A percentile compares a stretch with the other conserved stretches of the same genome.
Conservation (phyloP, 1,140 invertebrate genomes). For the Andricus grossulariae region DNA sequence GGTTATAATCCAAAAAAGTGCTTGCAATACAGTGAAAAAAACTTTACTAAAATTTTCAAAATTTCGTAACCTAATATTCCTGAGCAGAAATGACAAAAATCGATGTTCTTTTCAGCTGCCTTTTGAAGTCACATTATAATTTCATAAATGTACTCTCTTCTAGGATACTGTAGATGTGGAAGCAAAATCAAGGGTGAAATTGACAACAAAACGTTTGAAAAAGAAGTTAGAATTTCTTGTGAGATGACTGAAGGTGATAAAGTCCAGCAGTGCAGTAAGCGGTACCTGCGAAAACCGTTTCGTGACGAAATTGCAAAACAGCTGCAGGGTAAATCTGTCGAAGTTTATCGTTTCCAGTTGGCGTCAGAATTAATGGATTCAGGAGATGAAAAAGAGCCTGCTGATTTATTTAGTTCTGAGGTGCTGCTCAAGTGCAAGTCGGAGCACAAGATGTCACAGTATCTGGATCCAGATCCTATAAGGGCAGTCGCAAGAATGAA, state of each 20-base stretch:
- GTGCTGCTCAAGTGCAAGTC: slow-evolving; percentile 33
- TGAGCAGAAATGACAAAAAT: too few species aligned
- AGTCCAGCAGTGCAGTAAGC: slow-evolving; percentile 34
- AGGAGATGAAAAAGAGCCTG: slow-evolving; percentile 36
- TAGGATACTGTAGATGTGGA: background rate
- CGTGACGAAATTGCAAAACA: slow-evolving; percentile 12
- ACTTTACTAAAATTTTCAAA: too few species aligned
- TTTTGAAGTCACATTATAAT: background rate
- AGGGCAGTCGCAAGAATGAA: slow-evolving; percentile 32
- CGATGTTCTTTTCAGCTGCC: too few species aligned
- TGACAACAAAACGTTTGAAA: background rate
- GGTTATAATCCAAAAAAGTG: too few species aligned
- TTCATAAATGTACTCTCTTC: background rate
- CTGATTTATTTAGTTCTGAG: slow-evolving; percentile 3
- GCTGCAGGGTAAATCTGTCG: slow-evolving; percentile 17
- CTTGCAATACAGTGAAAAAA: too few species aligned
- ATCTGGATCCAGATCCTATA: slow-evolving; percentile 15
- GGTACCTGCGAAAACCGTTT: slow-evolving; percentile 29
- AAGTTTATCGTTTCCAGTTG: slow-evolving; percentile 32
- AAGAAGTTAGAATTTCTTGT: background rate
- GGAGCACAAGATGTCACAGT: background rate
- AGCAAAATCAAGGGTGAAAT: background rate
- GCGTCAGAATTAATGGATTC: slow-evolving; percentile 34
- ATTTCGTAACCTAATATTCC: too few species aligned
- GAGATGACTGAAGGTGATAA: background rate